These are phyloP conservation scores for Carlito syrichta DNA, from an alignment of 2,113 vertebrate genomes.

Conservation along the genomic window DNA sequence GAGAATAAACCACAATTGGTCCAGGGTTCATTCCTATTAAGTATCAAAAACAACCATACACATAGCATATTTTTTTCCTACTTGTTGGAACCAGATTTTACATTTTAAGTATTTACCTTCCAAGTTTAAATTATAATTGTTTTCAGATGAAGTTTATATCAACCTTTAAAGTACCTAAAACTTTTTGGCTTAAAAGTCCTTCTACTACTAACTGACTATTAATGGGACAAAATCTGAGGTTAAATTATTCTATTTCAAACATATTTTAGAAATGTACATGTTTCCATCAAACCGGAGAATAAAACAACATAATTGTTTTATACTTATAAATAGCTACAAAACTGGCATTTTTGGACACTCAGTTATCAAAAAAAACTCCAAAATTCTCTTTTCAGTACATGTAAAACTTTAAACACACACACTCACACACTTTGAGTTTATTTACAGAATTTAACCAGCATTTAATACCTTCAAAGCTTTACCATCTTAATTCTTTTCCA, in stretches of 20 bases:
- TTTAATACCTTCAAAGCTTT: background rate
- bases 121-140: constrained; percentile 22
- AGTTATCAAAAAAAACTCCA: background rate
- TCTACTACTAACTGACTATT: background rate
- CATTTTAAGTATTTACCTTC: background rate
- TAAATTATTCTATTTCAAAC: constrained; percentile 30
- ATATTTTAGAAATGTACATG: background rate
- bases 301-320: background rate
- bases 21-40: constrained; percentile 7
- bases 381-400: constrained; percentile 14
- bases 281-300: constrained; percentile 13
- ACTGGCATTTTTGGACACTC: background rate
- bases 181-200: background rate
- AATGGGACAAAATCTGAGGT: constrained; percentile 9
- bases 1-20: background rate
- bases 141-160: background rate
- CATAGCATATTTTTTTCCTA: background rate
- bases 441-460: background rate
- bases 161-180: constrained; percentile 13
- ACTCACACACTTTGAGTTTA: background rate
- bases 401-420: background rate
- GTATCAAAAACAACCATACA: background rate
- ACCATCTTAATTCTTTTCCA: constrained; percentile 13
- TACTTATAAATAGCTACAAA: background rate
- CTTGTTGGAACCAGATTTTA: background rate